A percentile compares a stretch with the other conserved stretches of the same genome.
Evolutionary conservation across 2,797 vertebrate species (phyloP).

Genomic region (Gymnopithys bicolor): DNA sequence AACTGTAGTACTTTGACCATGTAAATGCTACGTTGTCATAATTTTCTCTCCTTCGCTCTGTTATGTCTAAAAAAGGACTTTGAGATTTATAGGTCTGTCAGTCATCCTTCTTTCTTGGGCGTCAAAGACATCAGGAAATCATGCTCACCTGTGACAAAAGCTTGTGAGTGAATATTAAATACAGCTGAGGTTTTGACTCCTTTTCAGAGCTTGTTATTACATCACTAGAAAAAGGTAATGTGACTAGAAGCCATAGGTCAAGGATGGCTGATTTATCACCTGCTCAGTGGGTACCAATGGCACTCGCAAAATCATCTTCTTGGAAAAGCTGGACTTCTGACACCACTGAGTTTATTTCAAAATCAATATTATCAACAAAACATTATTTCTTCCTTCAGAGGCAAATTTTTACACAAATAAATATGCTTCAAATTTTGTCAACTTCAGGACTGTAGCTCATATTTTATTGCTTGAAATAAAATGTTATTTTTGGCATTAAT

Average conservation of each 20-base stretch:
- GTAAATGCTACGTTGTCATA: constrained; percentile 34
- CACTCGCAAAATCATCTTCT: not conserved
- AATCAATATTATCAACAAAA: not conserved
- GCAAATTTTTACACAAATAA: constrained; percentile 6
- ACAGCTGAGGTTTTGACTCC: not conserved
- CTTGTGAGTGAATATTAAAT: constrained; percentile 17
- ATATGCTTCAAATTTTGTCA: not conserved
- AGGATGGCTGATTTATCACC: not conserved
- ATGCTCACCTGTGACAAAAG: not conserved
- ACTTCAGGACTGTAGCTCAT: constrained; percentile 9
- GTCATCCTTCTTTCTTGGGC: not conserved
- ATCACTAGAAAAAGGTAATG: not conserved
- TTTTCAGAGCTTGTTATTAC: not conserved
- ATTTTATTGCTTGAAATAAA: constrained; percentile 9
- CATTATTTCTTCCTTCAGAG: not conserved
- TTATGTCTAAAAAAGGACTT: not conserved
- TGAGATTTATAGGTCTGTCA: constrained; percentile 7
- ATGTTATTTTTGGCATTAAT: not conserved
- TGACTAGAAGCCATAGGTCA: not conserved
- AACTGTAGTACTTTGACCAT: constrained; percentile 57
- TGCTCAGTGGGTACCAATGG: not conserved
- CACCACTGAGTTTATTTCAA: not conserved
- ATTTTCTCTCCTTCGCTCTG: constrained; percentile 1
- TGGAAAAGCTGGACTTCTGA: constrained; percentile 17
- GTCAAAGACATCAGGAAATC: constrained; percentile 4